Evolutionary conservation across 2,888 invertebrate species (phyloP), one percentile per base, ranked within the genome.

Genomic region (Zhuqinia jingwanae): DNA sequence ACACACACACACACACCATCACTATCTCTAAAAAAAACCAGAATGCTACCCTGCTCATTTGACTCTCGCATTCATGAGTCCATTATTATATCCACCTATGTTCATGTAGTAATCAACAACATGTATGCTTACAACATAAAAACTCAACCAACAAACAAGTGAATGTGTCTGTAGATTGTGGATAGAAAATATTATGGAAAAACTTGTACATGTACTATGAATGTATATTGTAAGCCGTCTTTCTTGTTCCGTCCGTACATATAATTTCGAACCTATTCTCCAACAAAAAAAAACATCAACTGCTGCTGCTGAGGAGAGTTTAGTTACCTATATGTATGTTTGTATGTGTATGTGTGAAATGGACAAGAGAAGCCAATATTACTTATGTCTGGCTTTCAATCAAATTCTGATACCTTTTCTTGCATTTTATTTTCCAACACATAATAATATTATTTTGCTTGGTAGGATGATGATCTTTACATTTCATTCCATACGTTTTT

Each of bases 361-460:
- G 81, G 73, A 73, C 81, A 73, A 15, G 80, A 70, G 53, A 70
- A 80, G 75, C 63, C 75, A 75, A 82, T 82, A 82, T 36, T 50
- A 82, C 73, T 81, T 25, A 73, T n/a, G 45, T 63, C n/a, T 65
- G 82, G 45, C 73, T 63, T 63, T 75, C 60, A 82, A 82, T 82
- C 82, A 82, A 58, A 75, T 75, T 63, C 47, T 73, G 60, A 75
- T 75, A 75, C 42, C 75, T 50, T 36, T 47, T 50, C 63, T 36
- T 36, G 36, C 22, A 56, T 22, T 60, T 6, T 15, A 20, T 30
- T 60, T 60, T 60, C 25, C 60, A 10, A 11, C 20, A 58, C 17
- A 56, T 56, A n/a, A n/a, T n/a, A n/a, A n/a, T n/a, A 20, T 58
- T 53, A 50, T 47, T 30, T n/a, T 11, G 11, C 22, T 56, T 5